Evolutionary conservation across 2,797 vertebrate species (phyloP).

Genomic region (Chelidonichthys spinosus): DNA sequence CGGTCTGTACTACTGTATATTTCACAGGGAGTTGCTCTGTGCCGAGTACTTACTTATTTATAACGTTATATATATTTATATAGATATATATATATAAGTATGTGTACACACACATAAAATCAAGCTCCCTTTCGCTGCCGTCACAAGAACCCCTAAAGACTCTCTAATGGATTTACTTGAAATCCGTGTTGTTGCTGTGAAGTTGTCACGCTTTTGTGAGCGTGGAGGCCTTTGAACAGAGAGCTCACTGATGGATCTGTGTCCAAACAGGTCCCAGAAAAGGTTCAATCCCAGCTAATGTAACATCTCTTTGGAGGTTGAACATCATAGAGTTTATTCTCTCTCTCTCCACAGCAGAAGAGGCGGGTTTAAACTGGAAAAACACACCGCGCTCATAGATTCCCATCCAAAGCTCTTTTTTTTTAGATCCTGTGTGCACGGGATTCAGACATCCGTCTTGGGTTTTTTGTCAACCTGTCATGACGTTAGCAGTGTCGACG

Average conservation of each 20-base stretch:
- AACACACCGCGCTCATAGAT: conserved; percentile 34
- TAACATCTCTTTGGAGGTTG: conserved; percentile 19
- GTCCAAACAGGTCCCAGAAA: conserved; percentile 39
- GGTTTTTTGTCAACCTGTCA: conserved; percentile 59
- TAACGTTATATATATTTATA: conserved; percentile 73
- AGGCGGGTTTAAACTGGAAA: conserved; percentile 45
- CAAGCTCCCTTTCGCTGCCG: conserved; percentile 35
- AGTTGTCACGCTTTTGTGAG: conserved; percentile 24
- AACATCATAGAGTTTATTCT: conserved; percentile 7
- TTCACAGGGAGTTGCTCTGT: conserved; percentile 53
- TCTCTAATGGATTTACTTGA: conserved; percentile 37
- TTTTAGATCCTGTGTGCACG: conserved; percentile 36
- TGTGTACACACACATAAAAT: conserved; percentile 46
- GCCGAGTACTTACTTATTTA: conserved; percentile 67
- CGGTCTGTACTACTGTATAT: conserved; percentile 48
- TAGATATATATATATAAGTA: conserved; percentile 14
- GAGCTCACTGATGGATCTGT: conserved; percentile 19
- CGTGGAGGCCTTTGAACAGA: conserved; percentile 14
- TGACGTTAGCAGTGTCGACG: conserved; percentile 63
- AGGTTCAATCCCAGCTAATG: conserved; percentile 12
- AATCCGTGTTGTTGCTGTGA: conserved; percentile 10
- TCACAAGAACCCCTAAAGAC: conserved; percentile 35
- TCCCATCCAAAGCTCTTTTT: conserved; percentile 57
- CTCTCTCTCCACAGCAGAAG: conserved; percentile 12
- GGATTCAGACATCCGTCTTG: conserved; percentile 70